A percentile compares a stretch with the other conserved stretches of the same genome.
Conservation (phyloP, 1,140 invertebrate genomes). For the Brachionus calyciflorus region DNA sequence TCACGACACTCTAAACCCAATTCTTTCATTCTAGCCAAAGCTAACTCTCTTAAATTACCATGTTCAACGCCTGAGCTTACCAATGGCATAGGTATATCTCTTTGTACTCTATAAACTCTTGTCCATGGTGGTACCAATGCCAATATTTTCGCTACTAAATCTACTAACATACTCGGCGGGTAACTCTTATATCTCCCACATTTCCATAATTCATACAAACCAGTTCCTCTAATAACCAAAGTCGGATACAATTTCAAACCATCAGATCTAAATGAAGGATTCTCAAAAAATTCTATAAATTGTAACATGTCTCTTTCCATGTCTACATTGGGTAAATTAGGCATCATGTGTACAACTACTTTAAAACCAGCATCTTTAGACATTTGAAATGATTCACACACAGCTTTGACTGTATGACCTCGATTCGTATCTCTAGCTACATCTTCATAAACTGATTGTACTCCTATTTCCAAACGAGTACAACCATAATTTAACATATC, state of each 20-base stretch:
- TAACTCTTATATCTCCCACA: slow-evolving; percentile 93
- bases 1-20: slow-evolving; percentile 88
- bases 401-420: slow-evolving; percentile 72
- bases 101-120: slow-evolving; percentile 90
- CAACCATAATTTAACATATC: slow-evolving; percentile 97
- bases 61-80: no score
- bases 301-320: slow-evolving; percentile 95
- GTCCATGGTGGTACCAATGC: slow-evolving; percentile 97
- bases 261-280: slow-evolving; percentile 92
- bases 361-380: slow-evolving; percentile 98
- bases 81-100: slow-evolving; percentile 97
- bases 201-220: slow-evolving; percentile 97
- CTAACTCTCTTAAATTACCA: slow-evolving; percentile 91
- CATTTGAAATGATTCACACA: slow-evolving; percentile 92
- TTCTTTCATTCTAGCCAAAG: slow-evolving; percentile 92
- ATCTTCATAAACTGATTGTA: slow-evolving; percentile 97
- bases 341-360: slow-evolving; percentile 99
- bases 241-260: slow-evolving; percentile 99
- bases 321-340: slow-evolving; percentile 95
- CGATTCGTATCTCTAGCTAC: slow-evolving; percentile 94
- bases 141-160: slow-evolving; percentile 89
- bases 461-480: slow-evolving; percentile 90
- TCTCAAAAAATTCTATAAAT: slow-evolving; percentile 97
- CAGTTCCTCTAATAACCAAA: slow-evolving; percentile 80
- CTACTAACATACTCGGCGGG: slow-evolving; percentile 84